phyloP scores from a whole-genome alignment of 2,888 invertebrate species.

The Therioaphis trifolii region DNA sequence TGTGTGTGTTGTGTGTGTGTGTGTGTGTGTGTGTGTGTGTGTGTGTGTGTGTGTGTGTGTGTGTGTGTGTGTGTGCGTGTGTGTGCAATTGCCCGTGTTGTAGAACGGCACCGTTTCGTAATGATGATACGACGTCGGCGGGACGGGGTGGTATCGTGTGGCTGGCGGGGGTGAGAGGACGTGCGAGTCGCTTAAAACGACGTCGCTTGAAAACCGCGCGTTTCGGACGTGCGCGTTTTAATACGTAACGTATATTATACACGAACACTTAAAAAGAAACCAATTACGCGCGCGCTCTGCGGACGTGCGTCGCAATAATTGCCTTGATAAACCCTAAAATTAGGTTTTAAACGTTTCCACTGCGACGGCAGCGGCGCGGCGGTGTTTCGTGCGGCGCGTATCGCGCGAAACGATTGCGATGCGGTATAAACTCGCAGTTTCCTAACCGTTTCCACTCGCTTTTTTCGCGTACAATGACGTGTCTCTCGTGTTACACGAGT shows the following conservation, averaged over 20 bases:
- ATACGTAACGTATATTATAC: not conserved
- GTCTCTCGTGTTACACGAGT: too few relatives aligned
- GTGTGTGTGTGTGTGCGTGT: not conserved
- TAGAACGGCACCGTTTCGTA: constrained; percentile 1
- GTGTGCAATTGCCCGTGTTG: constrained; percentile 3
- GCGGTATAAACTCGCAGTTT: too few relatives aligned
- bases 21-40: not conserved
- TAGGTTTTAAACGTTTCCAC: not conserved
- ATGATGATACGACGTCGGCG: constrained; percentile 15
- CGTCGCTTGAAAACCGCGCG: not conserved
- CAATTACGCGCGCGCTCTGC: constrained; percentile 25
- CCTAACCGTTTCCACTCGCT: too few relatives aligned
- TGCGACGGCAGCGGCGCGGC: not conserved
- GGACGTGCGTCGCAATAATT: constrained; percentile 6
- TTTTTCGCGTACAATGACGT: too few relatives aligned
- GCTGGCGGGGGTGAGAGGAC: not conserved
- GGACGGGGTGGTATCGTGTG: too few relatives aligned
- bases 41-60: not conserved
- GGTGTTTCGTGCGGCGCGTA: too few relatives aligned
- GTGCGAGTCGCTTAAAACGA: constrained; percentile 26
- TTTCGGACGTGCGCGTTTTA: constrained; percentile 15
- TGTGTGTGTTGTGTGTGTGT: too few relatives aligned
- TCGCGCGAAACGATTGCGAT: not conserved
- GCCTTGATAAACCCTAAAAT: constrained; percentile 44
- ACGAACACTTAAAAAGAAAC: constrained; percentile 14